A percentile compares a stretch with the other conserved stretches of the same genome.
phyloP scores from a whole-genome alignment of 2,797 vertebrate species.

The Denticeps clupeoides region DNA sequence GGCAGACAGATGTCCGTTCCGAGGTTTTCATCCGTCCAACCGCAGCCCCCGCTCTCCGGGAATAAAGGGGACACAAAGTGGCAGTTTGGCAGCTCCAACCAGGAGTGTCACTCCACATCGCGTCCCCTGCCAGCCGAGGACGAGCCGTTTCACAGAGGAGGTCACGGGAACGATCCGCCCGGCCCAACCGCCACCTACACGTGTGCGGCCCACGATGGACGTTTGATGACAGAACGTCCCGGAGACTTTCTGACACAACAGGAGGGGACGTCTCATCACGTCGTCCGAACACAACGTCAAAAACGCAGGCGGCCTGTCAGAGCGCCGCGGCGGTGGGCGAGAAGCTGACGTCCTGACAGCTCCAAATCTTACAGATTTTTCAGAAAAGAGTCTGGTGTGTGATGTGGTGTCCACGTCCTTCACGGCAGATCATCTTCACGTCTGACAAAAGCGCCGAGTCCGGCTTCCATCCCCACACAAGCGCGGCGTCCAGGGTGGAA shows the following conservation, averaged over 20 bases:
- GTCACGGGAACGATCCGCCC: constrained; percentile 39
- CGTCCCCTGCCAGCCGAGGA: constrained; percentile 65
- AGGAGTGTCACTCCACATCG: constrained; percentile 70
- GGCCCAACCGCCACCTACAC: constrained; percentile 21
- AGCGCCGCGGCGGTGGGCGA: constrained; percentile 3
- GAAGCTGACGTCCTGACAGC: not conserved
- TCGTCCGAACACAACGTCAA: constrained; percentile 59
- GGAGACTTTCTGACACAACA: constrained; percentile 56
- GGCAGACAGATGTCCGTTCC: constrained; percentile 70
- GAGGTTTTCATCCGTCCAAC: constrained; percentile 57
- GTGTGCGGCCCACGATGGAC: constrained; percentile 9
- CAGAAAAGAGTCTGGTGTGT: not conserved
- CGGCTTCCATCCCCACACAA: too few species aligned
- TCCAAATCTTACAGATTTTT: not conserved
- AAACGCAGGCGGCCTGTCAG: constrained; percentile 24
- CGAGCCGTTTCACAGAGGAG: constrained; percentile 53
- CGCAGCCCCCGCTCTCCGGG: constrained; percentile 62
- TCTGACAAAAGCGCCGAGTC: not conserved
- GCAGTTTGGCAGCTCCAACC: constrained; percentile 74
- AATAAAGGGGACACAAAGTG: constrained; percentile 73
- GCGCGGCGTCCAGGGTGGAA: not conserved
- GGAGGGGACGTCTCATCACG: constrained; percentile 62
- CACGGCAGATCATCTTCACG: not conserved
- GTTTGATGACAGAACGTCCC: constrained; percentile 44
- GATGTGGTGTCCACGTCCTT: not conserved